Percentiles rank a stretch among this genome's conserved stretches.
Evolutionary conservation across 2,888 invertebrate genomes (phyloP).

Genomic region (Nomada ruficornis): DNA sequence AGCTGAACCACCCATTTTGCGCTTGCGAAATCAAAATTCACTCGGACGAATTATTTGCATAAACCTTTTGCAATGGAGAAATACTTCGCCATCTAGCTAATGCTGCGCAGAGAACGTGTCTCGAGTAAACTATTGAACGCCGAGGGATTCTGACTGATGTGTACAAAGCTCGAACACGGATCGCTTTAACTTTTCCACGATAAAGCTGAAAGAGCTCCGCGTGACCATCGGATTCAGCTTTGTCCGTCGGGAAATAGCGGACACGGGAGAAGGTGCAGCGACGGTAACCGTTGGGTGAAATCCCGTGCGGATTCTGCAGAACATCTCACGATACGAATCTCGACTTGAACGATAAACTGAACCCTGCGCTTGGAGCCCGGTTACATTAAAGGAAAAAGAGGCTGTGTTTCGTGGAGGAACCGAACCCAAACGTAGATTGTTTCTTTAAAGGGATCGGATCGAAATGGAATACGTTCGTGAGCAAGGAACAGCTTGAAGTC

Average conservation of each 20-base stretch:
- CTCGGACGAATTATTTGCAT: conserved; percentile 8
- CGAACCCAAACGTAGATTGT: conserved; percentile 7
- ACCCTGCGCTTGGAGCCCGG: neutral
- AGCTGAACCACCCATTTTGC: too few species aligned
- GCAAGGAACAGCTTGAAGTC: neutral
- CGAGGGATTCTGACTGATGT: conserved; percentile 21
- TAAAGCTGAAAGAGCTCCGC: conserved; percentile 34
- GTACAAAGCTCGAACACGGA: conserved; percentile 52
- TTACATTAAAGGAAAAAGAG: neutral
- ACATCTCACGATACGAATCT: conserved; percentile 25
- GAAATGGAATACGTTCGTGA: conserved; percentile 2
- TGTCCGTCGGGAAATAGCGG: conserved; percentile 56
- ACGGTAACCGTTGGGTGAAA: conserved; percentile 33
- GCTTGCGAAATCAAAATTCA: neutral
- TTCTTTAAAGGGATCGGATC: conserved; percentile 5
- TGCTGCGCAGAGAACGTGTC: too few species aligned
- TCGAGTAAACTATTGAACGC: neutral
- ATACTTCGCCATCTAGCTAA: too few species aligned
- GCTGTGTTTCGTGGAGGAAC: neutral
- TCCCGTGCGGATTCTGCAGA: conserved; percentile 17
- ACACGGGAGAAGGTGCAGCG: conserved; percentile 31
- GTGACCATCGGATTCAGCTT: conserved; percentile 41
- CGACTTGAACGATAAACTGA: conserved; percentile 18
- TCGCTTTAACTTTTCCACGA: conserved; percentile 32
- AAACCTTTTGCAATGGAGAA: too few species aligned